Base-by-base conservation (phyloP, 2,797 vertebrate species). In the Calcarius lapponicus region DNA sequence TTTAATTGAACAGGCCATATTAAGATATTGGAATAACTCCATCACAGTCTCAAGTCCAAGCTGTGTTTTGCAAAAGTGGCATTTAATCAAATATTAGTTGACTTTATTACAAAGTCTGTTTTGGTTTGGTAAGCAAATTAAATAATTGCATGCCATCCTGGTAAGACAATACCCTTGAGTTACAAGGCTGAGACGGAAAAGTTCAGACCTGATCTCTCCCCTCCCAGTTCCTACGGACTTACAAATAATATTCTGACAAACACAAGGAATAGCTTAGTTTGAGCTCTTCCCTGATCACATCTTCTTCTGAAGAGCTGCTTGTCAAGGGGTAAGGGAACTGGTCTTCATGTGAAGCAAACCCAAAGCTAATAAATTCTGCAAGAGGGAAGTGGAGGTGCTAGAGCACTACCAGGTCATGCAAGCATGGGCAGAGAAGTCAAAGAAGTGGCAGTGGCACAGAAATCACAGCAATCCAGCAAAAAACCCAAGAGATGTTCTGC, bases 31-130 rank as follows among this genome's bases (percentile, higher is more conserved):
- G 94, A 97, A 93, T 64, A 76, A 88, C 45, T 95, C 95, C 95
- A 97, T 31, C 36, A 24, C 15, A 90, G 91, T 76, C 80, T 90
- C 92, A 93, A 95, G 95, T 96, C 83, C 91, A 96, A 93, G 73
- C 56, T 84, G 54, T 92, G 91, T 92, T 97, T 94, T 96, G 91
- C 95, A 96, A 76, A 96, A 96, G 95, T 93, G 92, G 91, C 94
- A 96, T 93, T 96, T 95, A 97, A 96, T 96, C 95, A 95, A 97
- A 93, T 91, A 94, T 95, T 95, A 96, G 95, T 95, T 96, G 93
- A 95, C 80, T 96, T 96, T 94, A 93, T 96, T 90, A 96, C 73
- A 73, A 90, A 94, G 62, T 84, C 85, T 95, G 91, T 88, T 96
- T 95, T 92, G 80, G 69, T 95, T 95, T 42, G 18, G 92, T 93